Evolutionary conservation across 2,113 vertebrate genomes (phyloP).

Genomic region (Brachypodius melanocephalos): DNA sequence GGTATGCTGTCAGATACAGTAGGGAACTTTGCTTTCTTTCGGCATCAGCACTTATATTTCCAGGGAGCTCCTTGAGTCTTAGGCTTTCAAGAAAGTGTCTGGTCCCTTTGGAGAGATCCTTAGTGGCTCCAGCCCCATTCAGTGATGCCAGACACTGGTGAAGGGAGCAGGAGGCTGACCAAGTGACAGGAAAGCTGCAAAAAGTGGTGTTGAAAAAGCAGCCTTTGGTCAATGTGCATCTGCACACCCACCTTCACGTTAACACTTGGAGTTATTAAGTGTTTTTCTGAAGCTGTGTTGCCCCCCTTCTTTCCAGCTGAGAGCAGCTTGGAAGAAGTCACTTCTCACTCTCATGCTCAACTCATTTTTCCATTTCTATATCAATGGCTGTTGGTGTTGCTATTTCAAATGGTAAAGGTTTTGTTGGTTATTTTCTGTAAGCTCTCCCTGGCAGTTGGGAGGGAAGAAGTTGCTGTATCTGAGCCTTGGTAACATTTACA

Average conservation of each 20-base stretch:
- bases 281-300: rapidly evolving
- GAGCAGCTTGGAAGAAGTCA: not conserved
- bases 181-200: not conserved
- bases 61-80: not conserved
- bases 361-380: not conserved
- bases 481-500: not conserved
- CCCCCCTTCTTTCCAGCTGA: not conserved
- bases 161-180: not conserved
- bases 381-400: not conserved
- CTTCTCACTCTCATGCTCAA: not conserved
- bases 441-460: not conserved
- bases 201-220: not conserved
- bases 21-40: not conserved
- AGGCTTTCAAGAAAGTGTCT: not conserved
- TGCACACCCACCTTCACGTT: rapidly evolving
- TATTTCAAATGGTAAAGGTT: not conserved
- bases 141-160: not conserved
- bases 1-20: not conserved
- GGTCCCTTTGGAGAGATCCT: not conserved
- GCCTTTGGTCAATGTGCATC: not conserved
- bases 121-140: not conserved
- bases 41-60: not conserved
- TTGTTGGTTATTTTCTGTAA: not conserved
- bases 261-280: not conserved
- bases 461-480: not conserved